Percentiles rank a stretch among this genome's conserved stretches.
Conservation (phyloP, 2,888 invertebrate species). For the Temnothorax rugatulus region DNA sequence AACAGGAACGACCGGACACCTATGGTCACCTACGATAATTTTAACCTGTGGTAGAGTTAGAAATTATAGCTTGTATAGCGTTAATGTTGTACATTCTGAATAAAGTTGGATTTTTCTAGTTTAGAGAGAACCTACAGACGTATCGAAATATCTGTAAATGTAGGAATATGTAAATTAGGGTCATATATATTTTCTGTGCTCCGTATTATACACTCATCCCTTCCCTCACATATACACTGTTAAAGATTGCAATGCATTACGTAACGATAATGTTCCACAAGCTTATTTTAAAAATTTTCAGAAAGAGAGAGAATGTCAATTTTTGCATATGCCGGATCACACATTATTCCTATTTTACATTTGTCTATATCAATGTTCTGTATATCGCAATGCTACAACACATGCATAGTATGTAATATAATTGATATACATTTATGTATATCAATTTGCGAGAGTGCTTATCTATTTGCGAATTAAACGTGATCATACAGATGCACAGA, state of each 20-base stretch:
- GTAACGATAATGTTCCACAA: not conserved
- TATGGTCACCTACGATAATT: constrained; percentile 32
- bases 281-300: no score
- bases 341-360: no score
- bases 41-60: not conserved
- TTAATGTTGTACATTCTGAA: not conserved
- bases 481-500: not conserved
- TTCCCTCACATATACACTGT: not conserved
- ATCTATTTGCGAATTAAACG: not conserved
- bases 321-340: no score
- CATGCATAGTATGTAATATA: no score
- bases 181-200: not conserved
- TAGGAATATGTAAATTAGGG: not conserved
- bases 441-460: not conserved
- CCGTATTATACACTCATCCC: not conserved
- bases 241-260: not conserved
- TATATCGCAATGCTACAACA: no score
- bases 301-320: no score
- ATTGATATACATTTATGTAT: no score
- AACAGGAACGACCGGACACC: constrained; percentile 59
- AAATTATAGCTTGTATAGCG: not conserved
- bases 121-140: not conserved
- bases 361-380: no score
- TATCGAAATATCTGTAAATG: not conserved
- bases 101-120: constrained; percentile 5